These are phyloP conservation scores for Brachyopa scutellaris DNA, from an alignment of 2,888 invertebrate species.

Conservation along the genomic window DNA sequence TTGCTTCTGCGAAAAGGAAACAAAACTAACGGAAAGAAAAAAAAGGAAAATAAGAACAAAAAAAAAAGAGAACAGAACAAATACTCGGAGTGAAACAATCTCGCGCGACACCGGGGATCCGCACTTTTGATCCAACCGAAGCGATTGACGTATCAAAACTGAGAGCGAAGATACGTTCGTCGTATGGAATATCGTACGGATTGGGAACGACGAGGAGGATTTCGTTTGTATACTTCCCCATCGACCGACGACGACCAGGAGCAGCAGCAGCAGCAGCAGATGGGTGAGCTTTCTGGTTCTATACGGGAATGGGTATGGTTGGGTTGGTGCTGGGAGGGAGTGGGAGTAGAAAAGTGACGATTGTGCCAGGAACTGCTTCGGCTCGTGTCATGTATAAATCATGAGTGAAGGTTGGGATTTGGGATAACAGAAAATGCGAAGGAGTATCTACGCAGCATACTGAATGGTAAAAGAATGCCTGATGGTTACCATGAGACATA, in stretches of 20 bases:
- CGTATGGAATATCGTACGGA: conserved; percentile 51
- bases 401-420: conserved; percentile 48
- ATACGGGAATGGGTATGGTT: background rate
- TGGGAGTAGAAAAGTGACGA: no score
- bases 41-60: no score
- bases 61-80: conserved; percentile 47
- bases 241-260: conserved; percentile 21
- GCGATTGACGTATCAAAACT: conserved; percentile 71
- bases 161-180: conserved; percentile 57
- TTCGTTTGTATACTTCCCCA: background rate
- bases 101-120: conserved; percentile 67
- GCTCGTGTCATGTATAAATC: conserved; percentile 59
- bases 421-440: conserved; percentile 1
- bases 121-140: conserved; percentile 65
- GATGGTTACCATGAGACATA: conserved; percentile 37
- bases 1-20: conserved; percentile 1
- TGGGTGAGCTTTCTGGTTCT: conserved; percentile 51
- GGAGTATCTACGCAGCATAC: background rate
- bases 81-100: conserved; percentile 65
- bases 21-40: conserved; percentile 9
- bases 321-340: background rate
- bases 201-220: conserved; percentile 20
- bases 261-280: conserved; percentile 8
- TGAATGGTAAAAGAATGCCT: conserved; percentile 15
- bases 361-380: no score